Evolutionary conservation across 23 tunicate species (phyloP).

Genomic region (Ciona savignyi): DNA sequence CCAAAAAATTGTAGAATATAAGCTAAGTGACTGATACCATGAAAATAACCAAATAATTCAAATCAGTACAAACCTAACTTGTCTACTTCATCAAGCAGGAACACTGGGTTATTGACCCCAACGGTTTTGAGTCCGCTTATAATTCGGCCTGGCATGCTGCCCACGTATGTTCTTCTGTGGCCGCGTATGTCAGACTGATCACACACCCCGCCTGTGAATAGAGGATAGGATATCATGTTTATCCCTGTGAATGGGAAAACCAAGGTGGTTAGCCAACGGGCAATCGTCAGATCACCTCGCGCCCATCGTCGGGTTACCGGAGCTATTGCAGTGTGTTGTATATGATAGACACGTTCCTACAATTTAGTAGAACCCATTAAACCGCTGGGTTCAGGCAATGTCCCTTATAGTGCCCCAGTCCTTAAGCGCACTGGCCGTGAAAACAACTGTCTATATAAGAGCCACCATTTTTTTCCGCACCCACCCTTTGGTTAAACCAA

Average conservation of each 20-base stretch:
- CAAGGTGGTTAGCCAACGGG: not conserved
- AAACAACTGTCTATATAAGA: too few species aligned
- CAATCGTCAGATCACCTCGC: not conserved
- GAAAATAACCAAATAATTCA: not conserved
- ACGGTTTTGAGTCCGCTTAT: constrained; percentile 44
- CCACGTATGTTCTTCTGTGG: constrained; percentile 57
- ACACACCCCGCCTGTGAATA: constrained; percentile 44
- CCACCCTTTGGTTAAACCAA: too few species aligned
- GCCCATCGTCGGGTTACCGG: not conserved
- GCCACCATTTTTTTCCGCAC: too few species aligned
- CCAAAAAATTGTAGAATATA: too few species aligned
- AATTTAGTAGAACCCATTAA: too few species aligned
- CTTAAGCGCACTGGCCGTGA: too few species aligned
- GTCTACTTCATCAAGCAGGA: constrained; percentile 62
- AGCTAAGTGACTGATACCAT: not conserved
- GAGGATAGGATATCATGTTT: too few species aligned
- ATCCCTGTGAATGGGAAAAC: not conserved
- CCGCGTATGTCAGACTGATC: constrained; percentile 57
- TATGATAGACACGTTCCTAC: too few species aligned
- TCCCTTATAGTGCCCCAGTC: too few species aligned
- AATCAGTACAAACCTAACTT: constrained; percentile 23
- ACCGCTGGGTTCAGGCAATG: too few species aligned
- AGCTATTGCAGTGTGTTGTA: too few species aligned
- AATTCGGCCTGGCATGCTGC: constrained; percentile 58
- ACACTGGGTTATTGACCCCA: constrained; percentile 50